Evolutionary conservation across 2,797 vertebrate genomes (phyloP), one percentile per base, ranked within the genome.

Genomic region (Myotis findleyi): DNA sequence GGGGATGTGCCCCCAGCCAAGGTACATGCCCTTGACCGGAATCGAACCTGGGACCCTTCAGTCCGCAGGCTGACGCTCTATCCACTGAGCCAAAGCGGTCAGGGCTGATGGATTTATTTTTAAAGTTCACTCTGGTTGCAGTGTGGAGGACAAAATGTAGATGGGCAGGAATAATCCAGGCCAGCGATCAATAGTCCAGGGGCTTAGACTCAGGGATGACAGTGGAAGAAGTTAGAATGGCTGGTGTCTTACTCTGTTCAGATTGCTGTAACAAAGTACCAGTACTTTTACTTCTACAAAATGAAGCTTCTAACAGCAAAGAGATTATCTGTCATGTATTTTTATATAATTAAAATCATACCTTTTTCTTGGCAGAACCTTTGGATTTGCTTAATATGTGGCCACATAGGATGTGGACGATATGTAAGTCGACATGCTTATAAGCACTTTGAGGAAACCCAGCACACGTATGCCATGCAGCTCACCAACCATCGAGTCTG

Each of bases 381-480:
- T 88, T 99, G 99, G 99, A 99, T 99, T 95, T 99, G 99, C 95
- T 98, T 99, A 93, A 99, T 99, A 96, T 99, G 99, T 2, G 99
- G 99, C 0, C 99, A 99, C 98, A 99, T 99, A 21, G 99, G 99
- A 36, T 99, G 99, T 1, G 99, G 99, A 0, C 99, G 99, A 33
- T 99, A 99, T 7, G 99, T 99, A 11, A 99, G 99, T 73, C 99
- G 99, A 13, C 99, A 99, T 5, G 99, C 99, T 8, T 99, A 99
- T 98, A 99, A 99, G 95, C 99, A 99, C 98, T 99, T 99, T 73
- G 99, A 99, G 97, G 99, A 99, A 93, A 99, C 99, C 0, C 99
- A 99, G 98, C 99, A 99, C 97, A 99, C 99, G 0, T 99, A 99
- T 0, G 99, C 99, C 16, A 99, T 99, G 99, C 99, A 99, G 98